Percentiles rank a stretch among this genome's conserved stretches.
Evolutionary conservation across 2,888 invertebrate species (phyloP).

Genomic region (Hybos culiciformis): DNA sequence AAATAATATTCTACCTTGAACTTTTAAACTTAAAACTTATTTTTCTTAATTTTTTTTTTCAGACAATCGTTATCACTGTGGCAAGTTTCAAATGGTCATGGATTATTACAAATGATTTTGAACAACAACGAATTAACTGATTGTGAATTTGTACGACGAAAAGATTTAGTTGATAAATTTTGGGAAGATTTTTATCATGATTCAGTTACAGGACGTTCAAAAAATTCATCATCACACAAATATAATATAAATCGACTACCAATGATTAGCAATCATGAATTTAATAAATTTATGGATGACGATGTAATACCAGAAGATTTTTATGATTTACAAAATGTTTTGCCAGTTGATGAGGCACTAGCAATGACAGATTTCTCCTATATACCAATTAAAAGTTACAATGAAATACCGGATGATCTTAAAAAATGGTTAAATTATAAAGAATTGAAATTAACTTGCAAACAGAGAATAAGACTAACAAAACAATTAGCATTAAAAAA

Average conservation of each 20-base stretch:
- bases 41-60: conserved; percentile 12
- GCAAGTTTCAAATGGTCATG: conserved; percentile 42
- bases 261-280: conserved; percentile 12
- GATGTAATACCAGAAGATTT: conserved; percentile 13
- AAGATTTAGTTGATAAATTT: conserved; percentile 35
- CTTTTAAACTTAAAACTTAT: too few relatives aligned
- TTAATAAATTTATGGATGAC: conserved; percentile 10
- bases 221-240: conserved; percentile 12
- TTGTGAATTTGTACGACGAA: conserved; percentile 41
- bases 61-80: conserved; percentile 36
- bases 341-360: conserved; percentile 8
- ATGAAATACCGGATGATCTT: conserved; percentile 15
- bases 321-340: conserved; percentile 10
- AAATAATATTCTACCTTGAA: too few relatives aligned
- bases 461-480: conserved; percentile 11
- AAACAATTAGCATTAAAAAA: conserved; percentile 10
- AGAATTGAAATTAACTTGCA: conserved; percentile 11
- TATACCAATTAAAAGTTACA: conserved; percentile 5
- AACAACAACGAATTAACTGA: conserved; percentile 37
- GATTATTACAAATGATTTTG: conserved; percentile 43
- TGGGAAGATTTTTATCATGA: conserved; percentile 36
- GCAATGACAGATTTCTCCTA: conserved; percentile 13
- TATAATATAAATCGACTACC: background rate
- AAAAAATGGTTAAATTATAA: conserved; percentile 13
- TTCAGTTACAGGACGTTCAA: conserved; percentile 17